Conservation (phyloP, 2,113 vertebrate genomes). For the Maccullochella peelii region DNA sequence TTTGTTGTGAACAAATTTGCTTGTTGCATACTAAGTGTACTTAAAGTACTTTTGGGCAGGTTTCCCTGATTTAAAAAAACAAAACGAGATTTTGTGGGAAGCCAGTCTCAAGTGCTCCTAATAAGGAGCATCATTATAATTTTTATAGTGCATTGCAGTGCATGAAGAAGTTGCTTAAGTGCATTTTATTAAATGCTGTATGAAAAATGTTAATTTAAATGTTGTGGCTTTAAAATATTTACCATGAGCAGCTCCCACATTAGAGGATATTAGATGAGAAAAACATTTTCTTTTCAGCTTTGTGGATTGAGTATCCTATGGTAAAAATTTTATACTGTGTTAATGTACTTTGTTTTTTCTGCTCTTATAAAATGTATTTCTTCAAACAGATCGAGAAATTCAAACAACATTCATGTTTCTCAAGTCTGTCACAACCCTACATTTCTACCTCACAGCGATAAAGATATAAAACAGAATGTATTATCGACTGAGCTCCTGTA, state of each 20-base stretch:
- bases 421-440: conserved; percentile 67
- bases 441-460: conserved; percentile 80
- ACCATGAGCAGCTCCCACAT: conserved; percentile 87
- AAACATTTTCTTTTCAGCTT: conserved; percentile 28
- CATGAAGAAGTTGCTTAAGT: conserved; percentile 91
- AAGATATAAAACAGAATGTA: conserved; percentile 68
- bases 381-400: conserved; percentile 48
- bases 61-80: conserved; percentile 51
- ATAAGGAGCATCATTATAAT: conserved; percentile 90
- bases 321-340: conserved; percentile 62
- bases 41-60: conserved; percentile 80
- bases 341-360: conserved; percentile 46
- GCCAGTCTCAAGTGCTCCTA: conserved; percentile 66
- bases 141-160: conserved; percentile 94
- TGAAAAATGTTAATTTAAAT: conserved; percentile 86
- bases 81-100: conserved; percentile 23
- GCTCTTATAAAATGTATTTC: conserved; percentile 50
- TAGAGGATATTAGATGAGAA: conserved; percentile 76
- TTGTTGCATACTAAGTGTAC: conserved; percentile 81
- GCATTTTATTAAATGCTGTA: conserved; percentile 95
- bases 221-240: conserved; percentile 89
- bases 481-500: conserved; percentile 65
- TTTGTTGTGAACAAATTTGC: conserved; percentile 71
- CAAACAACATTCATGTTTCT: conserved; percentile 53
- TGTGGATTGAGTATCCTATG: conserved; percentile 44